Conservation (phyloP, 2,797 vertebrate species). For the Brotula barbata region DNA sequence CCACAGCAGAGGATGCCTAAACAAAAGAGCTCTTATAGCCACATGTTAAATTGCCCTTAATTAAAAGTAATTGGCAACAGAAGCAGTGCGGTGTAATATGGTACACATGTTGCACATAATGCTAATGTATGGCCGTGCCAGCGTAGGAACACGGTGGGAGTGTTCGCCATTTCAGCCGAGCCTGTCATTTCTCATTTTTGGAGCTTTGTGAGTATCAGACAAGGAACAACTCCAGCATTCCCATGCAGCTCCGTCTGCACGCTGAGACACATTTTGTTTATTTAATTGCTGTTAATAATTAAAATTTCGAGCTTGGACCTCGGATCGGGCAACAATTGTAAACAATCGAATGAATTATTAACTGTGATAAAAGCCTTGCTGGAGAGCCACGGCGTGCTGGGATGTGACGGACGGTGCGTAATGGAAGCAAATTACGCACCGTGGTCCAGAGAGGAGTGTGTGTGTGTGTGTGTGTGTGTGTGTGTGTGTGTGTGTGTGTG, state of each 20-base stretch:
- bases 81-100: slow-evolving; percentile 30
- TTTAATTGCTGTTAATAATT: slow-evolving; percentile 75
- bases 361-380: slow-evolving; percentile 60
- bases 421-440: slow-evolving; percentile 45
- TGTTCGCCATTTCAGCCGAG: slow-evolving; percentile 2
- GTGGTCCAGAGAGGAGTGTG: slow-evolving; percentile 25
- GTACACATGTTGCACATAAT: slow-evolving; percentile 58
- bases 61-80: slow-evolving; percentile 66
- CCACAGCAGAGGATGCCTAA: slow-evolving; percentile 38
- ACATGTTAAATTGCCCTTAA: slow-evolving; percentile 52
- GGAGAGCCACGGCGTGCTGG: slow-evolving; percentile 39
- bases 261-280: slow-evolving; percentile 63
- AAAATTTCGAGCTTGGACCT: slow-evolving; percentile 62
- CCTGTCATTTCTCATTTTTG: slow-evolving; percentile 1
- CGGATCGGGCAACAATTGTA: slow-evolving; percentile 64
- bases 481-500: slow-evolving; percentile 20
- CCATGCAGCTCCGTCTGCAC: slow-evolving; percentile 44
- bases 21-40: slow-evolving; percentile 43
- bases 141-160: slow-evolving; percentile 20
- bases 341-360: slow-evolving; percentile 74
- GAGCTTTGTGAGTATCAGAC: slow-evolving; percentile 10
- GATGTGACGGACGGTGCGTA: slow-evolving; percentile 42
- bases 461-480: slow-evolving; percentile 23
- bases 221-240: slow-evolving; percentile 35
- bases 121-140: slow-evolving; percentile 24